phyloP scores from a whole-genome alignment of 2,888 invertebrate genomes.

The Dendrolimus houi region DNA sequence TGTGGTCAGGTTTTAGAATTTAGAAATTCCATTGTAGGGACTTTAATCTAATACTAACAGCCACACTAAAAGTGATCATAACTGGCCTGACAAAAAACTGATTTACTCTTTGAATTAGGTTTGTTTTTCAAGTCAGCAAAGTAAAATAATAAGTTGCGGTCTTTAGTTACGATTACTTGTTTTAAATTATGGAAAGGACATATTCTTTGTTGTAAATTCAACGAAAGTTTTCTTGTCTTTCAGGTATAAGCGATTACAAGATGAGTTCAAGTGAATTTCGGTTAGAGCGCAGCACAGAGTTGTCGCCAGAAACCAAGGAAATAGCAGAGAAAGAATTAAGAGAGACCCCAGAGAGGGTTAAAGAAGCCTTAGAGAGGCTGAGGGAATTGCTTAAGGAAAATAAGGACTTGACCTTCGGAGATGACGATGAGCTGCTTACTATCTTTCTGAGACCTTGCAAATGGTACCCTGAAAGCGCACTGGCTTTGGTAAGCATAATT shows the following conservation, averaged over 20 bases:
- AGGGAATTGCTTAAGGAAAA: conserved; percentile 80
- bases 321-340: conserved; percentile 80
- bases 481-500: conserved; percentile 79
- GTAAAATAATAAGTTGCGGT: no score
- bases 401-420: conserved; percentile 80
- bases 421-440: conserved; percentile 86
- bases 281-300: conserved; percentile 76
- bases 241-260: conserved; percentile 22
- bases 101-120: no score
- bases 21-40: no score
- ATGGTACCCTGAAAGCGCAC: conserved; percentile 88
- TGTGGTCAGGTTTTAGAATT: no score
- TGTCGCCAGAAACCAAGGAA: conserved; percentile 73
- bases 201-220: conserved; percentile 3
- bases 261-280: conserved; percentile 70
- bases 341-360: conserved; percentile 82
- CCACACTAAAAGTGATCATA: no score
- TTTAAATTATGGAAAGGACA: no score
- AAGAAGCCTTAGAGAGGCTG: conserved; percentile 77
- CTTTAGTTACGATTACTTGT: no score
- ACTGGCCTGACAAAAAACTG: no score
- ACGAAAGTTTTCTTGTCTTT: conserved; percentile 9
- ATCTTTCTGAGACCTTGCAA: conserved; percentile 89
- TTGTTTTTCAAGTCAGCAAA: no score
- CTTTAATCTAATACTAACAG: no score